Base-by-base conservation (phyloP, 2,888 invertebrate species). In the Brassicogethes aeneus region DNA sequence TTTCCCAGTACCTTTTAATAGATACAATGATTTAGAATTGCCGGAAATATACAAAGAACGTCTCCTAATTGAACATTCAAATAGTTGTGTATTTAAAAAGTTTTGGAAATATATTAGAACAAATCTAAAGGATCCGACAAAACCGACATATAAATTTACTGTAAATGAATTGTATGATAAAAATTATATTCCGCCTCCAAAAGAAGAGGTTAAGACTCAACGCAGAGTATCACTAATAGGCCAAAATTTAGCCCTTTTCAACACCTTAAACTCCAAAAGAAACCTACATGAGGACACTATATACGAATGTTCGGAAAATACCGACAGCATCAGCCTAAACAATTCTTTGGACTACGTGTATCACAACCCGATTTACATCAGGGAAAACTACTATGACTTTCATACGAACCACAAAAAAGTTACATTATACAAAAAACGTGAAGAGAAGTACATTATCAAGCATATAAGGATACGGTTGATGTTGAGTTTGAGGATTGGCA, bases 401-500 rank as follows among this genome's bases (percentile, higher is more conserved):
- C 50, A 51, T 33, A 46, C 55, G 1, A 54, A 56, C 34, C 44
- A 52, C 23, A n/a, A 37, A 16, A 17, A 10, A 5, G 48, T 48
- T 39, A 50, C 50, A 37, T 37, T 45, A 29, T 41, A 48, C 14
- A 55, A 55, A 46, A 40, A 60, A 12, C 65, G 72, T 15, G 74
- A 74, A 41, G 77, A 79, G 51, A 73, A 76, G 46, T 75, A 76
- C 53, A 74, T 79, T 1, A 78, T 78, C 39, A 68, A 79, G 15
- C 78, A 81, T 56, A 75, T 82, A 15, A 70, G 79, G 41, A 76
- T 82, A 14, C 70, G 82, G 12, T 76, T 82, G 36, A 79, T 82
- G 74, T 66, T 82, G 52, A 79, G 80, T 8, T 64, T 83, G 45
- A 70, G 82, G 43, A 72, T 82, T 68, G 72, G 79, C 15, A 64